Percentiles rank a stretch among this genome's conserved stretches.
These are phyloP conservation scores for Papilio elwesi DNA, from an alignment of 2,888 invertebrate species.

Conservation along the genomic window DNA sequence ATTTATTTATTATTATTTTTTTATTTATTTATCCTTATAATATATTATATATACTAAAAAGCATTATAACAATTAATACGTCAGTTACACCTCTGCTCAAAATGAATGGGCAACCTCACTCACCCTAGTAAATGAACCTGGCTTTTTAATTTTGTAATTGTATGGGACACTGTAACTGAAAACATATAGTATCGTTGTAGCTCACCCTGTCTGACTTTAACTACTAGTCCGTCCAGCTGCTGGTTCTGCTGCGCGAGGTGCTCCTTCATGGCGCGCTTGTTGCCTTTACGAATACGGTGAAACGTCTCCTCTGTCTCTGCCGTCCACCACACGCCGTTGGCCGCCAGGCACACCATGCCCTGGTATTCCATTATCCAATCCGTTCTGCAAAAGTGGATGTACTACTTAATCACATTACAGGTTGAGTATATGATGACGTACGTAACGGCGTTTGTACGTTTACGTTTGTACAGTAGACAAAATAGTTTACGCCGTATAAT, in stretches of 20 bases:
- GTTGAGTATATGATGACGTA: no score
- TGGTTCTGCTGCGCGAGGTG: conserved; percentile 91
- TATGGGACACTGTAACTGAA: no score
- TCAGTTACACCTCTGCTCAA: no score
- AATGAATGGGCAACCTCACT: no score
- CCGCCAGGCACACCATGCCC: conserved; percentile 93
- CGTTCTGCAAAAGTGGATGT: conserved; percentile 78
- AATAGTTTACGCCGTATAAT: no score
- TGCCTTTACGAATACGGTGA: conserved; percentile 86
- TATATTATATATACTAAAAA: no score
- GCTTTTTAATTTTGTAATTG: no score
- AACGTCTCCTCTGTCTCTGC: conserved; percentile 97
- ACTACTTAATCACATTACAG: neutral
- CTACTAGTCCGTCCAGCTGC: conserved; percentile 93
- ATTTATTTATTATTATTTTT: no score
- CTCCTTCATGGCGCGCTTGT: conserved; percentile 95
- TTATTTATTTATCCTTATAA: no score
- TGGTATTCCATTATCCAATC: conserved; percentile 96
- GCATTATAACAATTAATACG: no score
- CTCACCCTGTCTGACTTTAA: conserved; percentile 84
- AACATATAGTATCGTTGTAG: neutral
- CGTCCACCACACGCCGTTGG: conserved; percentile 98
- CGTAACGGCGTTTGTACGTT: neutral
- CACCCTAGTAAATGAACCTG: no score
- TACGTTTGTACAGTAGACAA: no score